phyloP scores from a whole-genome alignment of 2,113 vertebrate genomes.

The Microcebus lehilahytsara region DNA sequence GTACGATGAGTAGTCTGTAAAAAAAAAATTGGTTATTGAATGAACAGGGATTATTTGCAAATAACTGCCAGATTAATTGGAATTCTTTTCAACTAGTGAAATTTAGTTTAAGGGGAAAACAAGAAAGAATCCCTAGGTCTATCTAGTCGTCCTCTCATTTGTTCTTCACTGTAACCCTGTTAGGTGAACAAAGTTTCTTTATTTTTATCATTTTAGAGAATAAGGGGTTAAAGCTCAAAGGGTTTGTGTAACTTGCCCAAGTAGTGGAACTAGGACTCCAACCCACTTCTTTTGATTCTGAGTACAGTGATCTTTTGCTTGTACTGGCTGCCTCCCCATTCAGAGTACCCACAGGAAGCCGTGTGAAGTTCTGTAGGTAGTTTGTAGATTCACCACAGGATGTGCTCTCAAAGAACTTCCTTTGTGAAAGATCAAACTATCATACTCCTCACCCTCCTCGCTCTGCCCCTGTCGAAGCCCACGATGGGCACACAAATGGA shows the following conservation, averaged over 20 bases:
- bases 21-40: neutral
- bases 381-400: constrained; percentile 58
- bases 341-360: constrained; percentile 54
- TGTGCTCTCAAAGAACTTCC: constrained; percentile 59
- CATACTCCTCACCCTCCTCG: neutral
- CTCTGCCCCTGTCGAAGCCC: neutral
- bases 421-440: constrained; percentile 63
- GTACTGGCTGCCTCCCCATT: neutral
- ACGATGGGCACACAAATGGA: neutral
- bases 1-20: neutral
- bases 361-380: constrained; percentile 56
- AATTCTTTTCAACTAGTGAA: neutral
- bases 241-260: constrained; percentile 48
- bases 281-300: constrained; percentile 46
- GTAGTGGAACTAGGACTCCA: constrained; percentile 34
- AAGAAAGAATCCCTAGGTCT: neutral
- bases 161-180: neutral
- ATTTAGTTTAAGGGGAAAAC: neutral
- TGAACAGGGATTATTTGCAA: neutral
- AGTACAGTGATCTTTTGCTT: constrained; percentile 36
- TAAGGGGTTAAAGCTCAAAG: constrained; percentile 44
- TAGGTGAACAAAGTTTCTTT: neutral
- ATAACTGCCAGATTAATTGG: neutral
- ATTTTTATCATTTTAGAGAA: constrained; percentile 38
- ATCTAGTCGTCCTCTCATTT: neutral